Base-by-base conservation (phyloP, 2,888 invertebrate species). In the Dynastes maya region DNA sequence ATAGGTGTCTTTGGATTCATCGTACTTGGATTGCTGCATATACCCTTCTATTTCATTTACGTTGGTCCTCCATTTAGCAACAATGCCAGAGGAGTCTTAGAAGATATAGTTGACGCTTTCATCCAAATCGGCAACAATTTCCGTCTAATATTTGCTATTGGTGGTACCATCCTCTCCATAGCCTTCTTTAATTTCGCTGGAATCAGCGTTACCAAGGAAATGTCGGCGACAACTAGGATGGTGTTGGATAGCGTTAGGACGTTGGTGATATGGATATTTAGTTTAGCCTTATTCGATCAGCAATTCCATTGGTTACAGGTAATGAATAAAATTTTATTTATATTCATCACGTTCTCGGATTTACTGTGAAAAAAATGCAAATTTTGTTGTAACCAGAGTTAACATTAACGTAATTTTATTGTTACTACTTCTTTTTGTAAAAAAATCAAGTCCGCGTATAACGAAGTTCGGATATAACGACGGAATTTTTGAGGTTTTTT, bases 161-260 rank as follows among this genome's bases (percentile, higher is more conserved):
- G 91, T 76, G 94, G 95, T 79, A 96, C 95, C 1, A 90, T 95
- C 29, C 85, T 96, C 32, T 97, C 97, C 72, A 97, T 98, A 82
- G 96, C 98, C 0, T 95, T 97, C 89, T 98, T 98, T 90, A 97
- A 97, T 88, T 98, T 96, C 88, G 94, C 96, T 81, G 97, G 97
- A 9, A 93, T 98, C 81, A 95, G 95, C 85, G 95, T 98, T 2
- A 97, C 97, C 0, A 98, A 98, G 89, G 96, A 97, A 88, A 92
- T 97, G 85, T 97, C 96, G 1, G 97, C 98, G 0, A 97, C 97
- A 0, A 96, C 96, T 2, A 91, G 97, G 81, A 95, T 97, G 94
- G 95, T 98, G 11, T 90, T 97, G 67, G 97, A 98, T 87, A 95
- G 95, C 74, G 91, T 82, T 82, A 91, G 98, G 81, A 97, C 97